Conservation (phyloP, 2,888 invertebrate genomes). For the Automeris io region DNA sequence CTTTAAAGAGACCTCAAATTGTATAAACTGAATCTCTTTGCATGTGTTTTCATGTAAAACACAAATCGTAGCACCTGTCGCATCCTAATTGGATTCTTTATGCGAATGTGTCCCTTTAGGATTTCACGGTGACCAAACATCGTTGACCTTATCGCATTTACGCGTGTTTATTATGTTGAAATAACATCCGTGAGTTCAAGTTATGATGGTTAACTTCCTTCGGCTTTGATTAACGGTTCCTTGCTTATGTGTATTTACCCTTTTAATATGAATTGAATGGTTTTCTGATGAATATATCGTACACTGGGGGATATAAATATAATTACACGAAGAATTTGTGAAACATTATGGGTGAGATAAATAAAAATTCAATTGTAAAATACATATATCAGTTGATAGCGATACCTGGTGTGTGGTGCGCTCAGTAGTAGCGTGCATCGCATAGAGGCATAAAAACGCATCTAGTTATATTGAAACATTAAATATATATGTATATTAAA, state of each 20-base stretch:
- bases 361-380: too few species aligned
- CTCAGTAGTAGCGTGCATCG: too few species aligned
- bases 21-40: constrained; percentile 26
- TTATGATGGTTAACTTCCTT: constrained; percentile 40
- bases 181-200: constrained; percentile 22
- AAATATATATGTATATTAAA: too few species aligned
- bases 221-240: constrained; percentile 51
- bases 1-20: constrained; percentile 30
- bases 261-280: constrained; percentile 44
- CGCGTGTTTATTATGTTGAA: constrained; percentile 15
- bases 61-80: constrained; percentile 46
- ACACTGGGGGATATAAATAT: too few species aligned
- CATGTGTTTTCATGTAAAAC: constrained; percentile 39
- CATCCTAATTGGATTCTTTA: constrained; percentile 63
- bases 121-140: constrained; percentile 26
- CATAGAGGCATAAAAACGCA: too few species aligned
- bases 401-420: too few species aligned
- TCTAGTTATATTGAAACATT: too few species aligned
- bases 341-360: too few species aligned
- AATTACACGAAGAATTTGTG: too few species aligned
- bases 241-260: constrained; percentile 40
- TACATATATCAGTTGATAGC: too few species aligned
- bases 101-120: constrained; percentile 49
- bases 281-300: too few species aligned
- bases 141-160: constrained; percentile 25